These are phyloP conservation scores for Mya arenaria DNA, from an alignment of 1,140 invertebrate species.

Conservation along the genomic window DNA sequence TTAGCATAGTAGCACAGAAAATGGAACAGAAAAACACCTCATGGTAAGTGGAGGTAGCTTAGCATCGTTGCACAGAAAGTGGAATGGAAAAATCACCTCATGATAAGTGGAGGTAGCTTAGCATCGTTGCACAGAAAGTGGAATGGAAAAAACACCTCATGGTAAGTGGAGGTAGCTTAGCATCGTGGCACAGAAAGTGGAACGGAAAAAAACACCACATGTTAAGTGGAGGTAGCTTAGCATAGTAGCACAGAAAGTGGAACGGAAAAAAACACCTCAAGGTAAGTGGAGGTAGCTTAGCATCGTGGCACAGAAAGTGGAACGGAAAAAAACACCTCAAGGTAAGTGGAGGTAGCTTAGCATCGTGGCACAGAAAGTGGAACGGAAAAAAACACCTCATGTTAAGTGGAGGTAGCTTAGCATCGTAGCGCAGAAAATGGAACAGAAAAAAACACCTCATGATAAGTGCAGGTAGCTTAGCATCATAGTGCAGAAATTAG, in stretches of 20 bases:
- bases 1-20: too few relatives aligned
- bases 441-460: background rate
- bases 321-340: background rate
- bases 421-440: background rate
- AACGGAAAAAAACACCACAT: too few relatives aligned
- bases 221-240: too few relatives aligned
- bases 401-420: constrained; percentile 84
- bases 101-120: too few relatives aligned
- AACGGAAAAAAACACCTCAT: background rate
- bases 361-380: background rate
- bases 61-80: too few relatives aligned
- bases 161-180: too few relatives aligned
- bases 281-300: constrained; percentile 84
- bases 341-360: constrained; percentile 84
- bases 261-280: background rate
- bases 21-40: too few relatives aligned
- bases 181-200: too few relatives aligned
- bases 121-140: too few relatives aligned
- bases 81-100: too few relatives aligned
- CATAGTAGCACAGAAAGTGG: background rate
- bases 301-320: background rate
- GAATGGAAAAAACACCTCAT: too few relatives aligned
- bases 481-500: background rate
- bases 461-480: constrained; percentile 84
- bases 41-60: too few relatives aligned